Conservation (phyloP, 2,797 vertebrate genomes). For the Xenopus petersii region DNA sequence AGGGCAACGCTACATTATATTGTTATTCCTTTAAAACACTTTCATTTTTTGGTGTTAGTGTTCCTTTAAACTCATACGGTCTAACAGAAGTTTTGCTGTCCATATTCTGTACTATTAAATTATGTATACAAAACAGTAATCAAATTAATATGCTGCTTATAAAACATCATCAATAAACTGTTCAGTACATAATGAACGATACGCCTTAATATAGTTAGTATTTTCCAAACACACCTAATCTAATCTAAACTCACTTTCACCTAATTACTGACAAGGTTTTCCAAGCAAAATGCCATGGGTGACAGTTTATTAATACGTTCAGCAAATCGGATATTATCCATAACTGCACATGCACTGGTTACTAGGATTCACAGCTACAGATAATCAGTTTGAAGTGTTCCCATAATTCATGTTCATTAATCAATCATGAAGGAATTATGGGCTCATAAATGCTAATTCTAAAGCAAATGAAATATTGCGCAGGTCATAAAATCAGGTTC, state of each 20-base stretch:
- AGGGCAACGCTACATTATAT: too few relatives aligned
- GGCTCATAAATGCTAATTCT: slow-evolving; percentile 15
- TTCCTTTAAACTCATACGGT: too few relatives aligned
- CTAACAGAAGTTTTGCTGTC: too few relatives aligned
- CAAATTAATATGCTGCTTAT: background rate
- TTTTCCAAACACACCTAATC: slow-evolving; percentile 2
- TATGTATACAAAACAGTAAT: too few relatives aligned
- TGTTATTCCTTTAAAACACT: too few relatives aligned
- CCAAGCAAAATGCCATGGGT: slow-evolving; percentile 16
- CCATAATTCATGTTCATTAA: slow-evolving; percentile 32
- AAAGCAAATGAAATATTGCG: slow-evolving; percentile 22
- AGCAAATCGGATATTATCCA: background rate
- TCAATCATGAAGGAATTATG: slow-evolving; percentile 11
- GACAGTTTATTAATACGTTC: slow-evolving; percentile 4
- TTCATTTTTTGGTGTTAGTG: too few relatives aligned
- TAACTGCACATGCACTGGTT: slow-evolving; percentile 1
- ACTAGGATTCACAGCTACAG: background rate
- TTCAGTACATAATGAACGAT: background rate
- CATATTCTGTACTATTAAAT: too few relatives aligned
- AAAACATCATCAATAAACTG: background rate
- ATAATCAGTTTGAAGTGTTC: background rate
- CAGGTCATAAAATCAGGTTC: too few relatives aligned
- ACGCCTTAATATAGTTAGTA: slow-evolving; percentile 13
- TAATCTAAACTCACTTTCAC: background rate
- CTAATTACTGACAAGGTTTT: slow-evolving; percentile 26